A percentile compares a stretch with the other conserved stretches of the same genome.
Evolutionary conservation across 2,797 vertebrate genomes (phyloP).

Genomic region (Aotus griseimembra): DNA sequence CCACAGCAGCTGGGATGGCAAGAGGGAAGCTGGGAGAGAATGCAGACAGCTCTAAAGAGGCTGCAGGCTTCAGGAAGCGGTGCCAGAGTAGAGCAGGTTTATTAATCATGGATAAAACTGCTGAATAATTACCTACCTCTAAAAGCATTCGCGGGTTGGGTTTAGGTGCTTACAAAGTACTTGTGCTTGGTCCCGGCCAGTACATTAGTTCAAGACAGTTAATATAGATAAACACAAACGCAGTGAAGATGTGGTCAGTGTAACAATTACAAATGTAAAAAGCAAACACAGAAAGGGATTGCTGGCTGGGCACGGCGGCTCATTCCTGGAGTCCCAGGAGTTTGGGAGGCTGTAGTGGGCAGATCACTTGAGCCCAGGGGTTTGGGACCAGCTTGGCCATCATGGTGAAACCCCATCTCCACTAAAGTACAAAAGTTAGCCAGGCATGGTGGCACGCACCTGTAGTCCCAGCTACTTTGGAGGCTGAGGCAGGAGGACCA

Average conservation of each 20-base stretch:
- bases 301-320: not conserved
- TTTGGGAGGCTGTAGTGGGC: not conserved
- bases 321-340: not conserved
- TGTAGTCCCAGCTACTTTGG: not conserved
- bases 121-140: not conserved
- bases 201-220: not conserved
- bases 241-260: too few species aligned
- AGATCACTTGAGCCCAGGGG: not conserved
- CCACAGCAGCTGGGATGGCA: not conserved
- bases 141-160: not conserved
- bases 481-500: not conserved
- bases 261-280: not conserved
- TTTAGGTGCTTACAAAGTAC: not conserved
- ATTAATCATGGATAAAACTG: not conserved
- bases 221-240: not conserved
- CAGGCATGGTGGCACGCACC: rapidly evolving
- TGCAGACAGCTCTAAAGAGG: not conserved
- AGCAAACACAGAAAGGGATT: not conserved
- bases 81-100: not conserved
- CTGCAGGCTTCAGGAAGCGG: rapidly evolving
- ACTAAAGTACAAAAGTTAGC: not conserved
- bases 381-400: not conserved
- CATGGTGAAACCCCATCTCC: not conserved
- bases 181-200: not conserved
- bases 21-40: not conserved